These are phyloP conservation scores for Brachystomella parvula DNA, from an alignment of 1,140 invertebrate species.

Conservation along the genomic window DNA sequence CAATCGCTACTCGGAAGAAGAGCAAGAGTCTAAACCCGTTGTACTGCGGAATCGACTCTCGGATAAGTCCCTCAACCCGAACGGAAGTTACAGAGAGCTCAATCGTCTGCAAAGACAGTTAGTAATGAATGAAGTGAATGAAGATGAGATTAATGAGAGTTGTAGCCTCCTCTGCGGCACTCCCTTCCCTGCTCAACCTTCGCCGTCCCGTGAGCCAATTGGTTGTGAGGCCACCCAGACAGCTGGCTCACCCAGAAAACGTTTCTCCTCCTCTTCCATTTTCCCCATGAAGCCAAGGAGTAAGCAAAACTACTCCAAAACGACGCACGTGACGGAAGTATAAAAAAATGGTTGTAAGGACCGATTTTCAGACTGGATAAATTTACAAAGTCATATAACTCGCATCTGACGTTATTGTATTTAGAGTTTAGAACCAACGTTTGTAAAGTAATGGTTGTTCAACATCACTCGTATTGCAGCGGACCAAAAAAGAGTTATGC, in stretches of 20 bases:
- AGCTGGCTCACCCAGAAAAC: neutral
- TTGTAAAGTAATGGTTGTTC: neutral
- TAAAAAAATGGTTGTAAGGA: neutral
- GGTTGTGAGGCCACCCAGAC: conserved; percentile 9
- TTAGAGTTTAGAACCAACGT: neutral
- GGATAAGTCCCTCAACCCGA: neutral
- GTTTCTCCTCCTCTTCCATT: conserved; percentile 15
- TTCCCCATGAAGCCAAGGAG: conserved; percentile 12
- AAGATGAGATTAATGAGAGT: conserved; percentile 36
- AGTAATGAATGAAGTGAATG: too few relatives aligned
- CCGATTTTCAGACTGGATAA: conserved; percentile 2
- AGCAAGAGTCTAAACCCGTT: conserved; percentile 19
- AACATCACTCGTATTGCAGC: too few relatives aligned
- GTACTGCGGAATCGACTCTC: conserved; percentile 27
- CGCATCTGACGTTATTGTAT: neutral
- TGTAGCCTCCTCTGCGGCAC: conserved; percentile 22
- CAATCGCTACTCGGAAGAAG: conserved; percentile 18
- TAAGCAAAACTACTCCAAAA: conserved; percentile 27
- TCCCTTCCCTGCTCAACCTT: conserved; percentile 9
- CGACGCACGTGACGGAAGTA: conserved; percentile 36
- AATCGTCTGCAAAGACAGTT: neutral
- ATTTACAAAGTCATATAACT: neutral
- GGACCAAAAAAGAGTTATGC: conserved; percentile 9
- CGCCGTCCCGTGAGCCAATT: neutral
- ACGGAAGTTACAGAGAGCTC: neutral